Conservation (phyloP, 2,797 vertebrate species). For the Poecilia wingei region DNA sequence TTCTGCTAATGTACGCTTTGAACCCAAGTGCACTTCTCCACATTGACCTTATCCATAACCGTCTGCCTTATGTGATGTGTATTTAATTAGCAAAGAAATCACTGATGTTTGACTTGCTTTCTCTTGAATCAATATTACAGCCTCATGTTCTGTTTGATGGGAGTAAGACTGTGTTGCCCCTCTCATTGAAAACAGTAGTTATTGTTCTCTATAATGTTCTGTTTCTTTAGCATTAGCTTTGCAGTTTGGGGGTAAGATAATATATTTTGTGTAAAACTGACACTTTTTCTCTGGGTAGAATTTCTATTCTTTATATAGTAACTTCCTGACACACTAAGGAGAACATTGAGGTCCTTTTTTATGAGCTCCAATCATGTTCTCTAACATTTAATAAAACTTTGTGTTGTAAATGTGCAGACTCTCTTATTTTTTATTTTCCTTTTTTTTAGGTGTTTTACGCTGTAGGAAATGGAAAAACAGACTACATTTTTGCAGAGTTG, state of each 20-base stretch:
- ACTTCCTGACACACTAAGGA: constrained; percentile 40
- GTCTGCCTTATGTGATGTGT: constrained; percentile 36
- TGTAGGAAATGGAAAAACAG: background rate
- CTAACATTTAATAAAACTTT: constrained; percentile 71
- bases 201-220: background rate
- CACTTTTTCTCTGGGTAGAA: constrained; percentile 31
- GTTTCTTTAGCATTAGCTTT: constrained; percentile 26
- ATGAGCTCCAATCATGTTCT: constrained; percentile 52
- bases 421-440: constrained; percentile 11
- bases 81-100: constrained; percentile 33
- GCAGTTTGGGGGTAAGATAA: constrained; percentile 3
- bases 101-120: constrained; percentile 14
- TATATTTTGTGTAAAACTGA: constrained; percentile 46
- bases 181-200: constrained; percentile 6
- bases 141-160: background rate
- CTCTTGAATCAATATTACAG: constrained; percentile 20
- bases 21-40: constrained; percentile 1
- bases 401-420: constrained; percentile 14
- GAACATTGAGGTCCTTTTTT: constrained; percentile 26
- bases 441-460: background rate
- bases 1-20: constrained; percentile 27
- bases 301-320: constrained; percentile 23
- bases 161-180: background rate
- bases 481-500: background rate
- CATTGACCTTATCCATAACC: constrained; percentile 31